phyloP scores from a whole-genome alignment of 2,888 invertebrate species.

The Cheilosia vulpina region DNA sequence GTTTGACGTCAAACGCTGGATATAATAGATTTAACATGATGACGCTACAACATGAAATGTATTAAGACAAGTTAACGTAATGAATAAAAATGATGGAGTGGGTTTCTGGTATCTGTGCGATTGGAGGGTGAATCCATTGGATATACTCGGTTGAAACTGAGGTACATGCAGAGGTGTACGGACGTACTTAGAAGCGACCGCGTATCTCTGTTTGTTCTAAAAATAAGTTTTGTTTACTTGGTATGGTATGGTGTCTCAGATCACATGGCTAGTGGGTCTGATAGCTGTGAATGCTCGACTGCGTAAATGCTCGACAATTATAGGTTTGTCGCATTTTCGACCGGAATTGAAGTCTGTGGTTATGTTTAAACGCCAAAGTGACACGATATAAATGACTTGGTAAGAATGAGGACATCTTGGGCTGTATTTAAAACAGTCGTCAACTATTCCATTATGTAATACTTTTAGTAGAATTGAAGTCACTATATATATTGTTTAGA shows the following conservation, averaged over 20 bases:
- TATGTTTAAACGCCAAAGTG: no score
- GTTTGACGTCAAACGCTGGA: constrained; percentile 41
- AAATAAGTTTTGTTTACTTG: not conserved
- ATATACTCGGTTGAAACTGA: not conserved
- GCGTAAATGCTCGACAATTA: no score
- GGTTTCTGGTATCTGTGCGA: no score
- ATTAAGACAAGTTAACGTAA: constrained; percentile 24
- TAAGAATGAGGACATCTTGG: no score
- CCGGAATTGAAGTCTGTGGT: no score
- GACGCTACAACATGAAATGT: constrained; percentile 19
- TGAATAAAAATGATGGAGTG: constrained; percentile 20
- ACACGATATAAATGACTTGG: no score
- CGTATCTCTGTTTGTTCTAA: not conserved
- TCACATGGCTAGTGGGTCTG: not conserved
- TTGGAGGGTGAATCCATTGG: not conserved
- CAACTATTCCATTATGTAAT: no score
- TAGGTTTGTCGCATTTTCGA: no score
- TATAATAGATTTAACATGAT: constrained; percentile 24
- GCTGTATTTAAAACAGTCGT: no score
- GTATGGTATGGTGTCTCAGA: not conserved
- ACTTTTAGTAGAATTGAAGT: no score
- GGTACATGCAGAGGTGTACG: no score
- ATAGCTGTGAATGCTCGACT: not conserved
- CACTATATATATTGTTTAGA: no score
- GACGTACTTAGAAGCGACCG: not conserved